These are phyloP conservation scores for Peromyscus maniculatus DNA, from an alignment of 2,113 vertebrate genomes.

Conservation along the genomic window DNA sequence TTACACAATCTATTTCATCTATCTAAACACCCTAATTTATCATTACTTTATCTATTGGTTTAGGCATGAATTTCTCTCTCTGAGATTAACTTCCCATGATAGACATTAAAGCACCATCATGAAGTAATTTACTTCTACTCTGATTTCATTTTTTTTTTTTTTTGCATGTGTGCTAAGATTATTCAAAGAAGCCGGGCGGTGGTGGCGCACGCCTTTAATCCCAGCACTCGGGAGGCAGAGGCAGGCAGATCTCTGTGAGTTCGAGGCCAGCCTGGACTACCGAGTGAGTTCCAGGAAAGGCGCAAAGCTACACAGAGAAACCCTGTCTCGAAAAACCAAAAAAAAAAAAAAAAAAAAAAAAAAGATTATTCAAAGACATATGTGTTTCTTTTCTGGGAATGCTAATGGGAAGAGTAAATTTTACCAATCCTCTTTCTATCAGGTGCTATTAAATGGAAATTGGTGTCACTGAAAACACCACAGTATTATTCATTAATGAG, in stretches of 20 bases:
- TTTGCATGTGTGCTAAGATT: background rate
- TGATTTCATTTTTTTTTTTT: background rate
- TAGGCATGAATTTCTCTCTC: background rate
- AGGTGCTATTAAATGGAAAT: background rate
- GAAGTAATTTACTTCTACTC: background rate
- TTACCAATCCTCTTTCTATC: background rate
- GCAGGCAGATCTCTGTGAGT: no score
- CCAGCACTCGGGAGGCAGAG: no score
- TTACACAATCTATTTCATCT: background rate
- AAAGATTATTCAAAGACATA: background rate
- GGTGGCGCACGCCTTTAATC: no score
- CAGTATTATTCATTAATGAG: background rate
- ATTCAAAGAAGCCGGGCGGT: no score
- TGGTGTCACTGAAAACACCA: background rate
- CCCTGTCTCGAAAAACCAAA: no score
- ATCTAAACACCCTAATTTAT: background rate
- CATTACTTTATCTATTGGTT: background rate
- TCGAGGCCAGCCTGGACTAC: no score
- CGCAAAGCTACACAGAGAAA: no score
- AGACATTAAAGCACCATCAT: background rate
- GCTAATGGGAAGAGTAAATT: background rate
- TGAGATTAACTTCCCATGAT: background rate
- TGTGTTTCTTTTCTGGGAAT: background rate
- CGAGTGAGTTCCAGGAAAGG: no score
- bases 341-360: no score